Base-by-base conservation (phyloP, 2,797 vertebrate genomes). In the Myotis pilosus region DNA sequence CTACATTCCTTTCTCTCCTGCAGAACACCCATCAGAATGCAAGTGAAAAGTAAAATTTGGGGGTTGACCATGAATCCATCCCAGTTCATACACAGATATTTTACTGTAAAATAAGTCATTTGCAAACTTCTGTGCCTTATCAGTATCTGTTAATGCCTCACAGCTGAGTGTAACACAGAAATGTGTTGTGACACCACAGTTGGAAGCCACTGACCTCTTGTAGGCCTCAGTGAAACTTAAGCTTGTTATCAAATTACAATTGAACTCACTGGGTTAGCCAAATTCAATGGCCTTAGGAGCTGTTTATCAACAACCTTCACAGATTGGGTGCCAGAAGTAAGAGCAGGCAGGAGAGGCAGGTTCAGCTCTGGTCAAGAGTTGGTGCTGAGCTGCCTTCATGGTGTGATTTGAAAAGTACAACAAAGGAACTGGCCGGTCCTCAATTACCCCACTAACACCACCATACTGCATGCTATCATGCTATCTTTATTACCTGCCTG, bases 161-260 rank as follows among this genome's bases (percentile, higher is more conserved):
- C 72, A 89, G 80, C 68, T 80, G 55, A 94, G 28, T 44, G 8
- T 60, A 91, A 87, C 20, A 55, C 28, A 82, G 81, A 55, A 93
- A 16, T 55, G 89, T 86, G 72, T 53, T 75, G 25, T 64, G 76
- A 88, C 66, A 82, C 85, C 57, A 3, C 28, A 53, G 44, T 38
- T 79, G 85, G 72, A 66, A 74, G 89, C 19, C 76, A 91, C 44
- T 41, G 62, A 69, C 72, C 55, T 74, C 64, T 47, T 83, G 79
- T 69, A 75, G 81, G 86, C 80, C 78, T 79, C 88, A 0, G 66
- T 49, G 85, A 92, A 95, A 96, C 44, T 87, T 64, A 91, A 82
- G 78, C 85, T 44, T 53, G 66, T 86, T 90, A 82, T 91, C 89
- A 90, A 93, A 91, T 96, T 92, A 94, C 90, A 96, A 41, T 12